Evolutionary conservation across 2,888 invertebrate species (phyloP), one percentile per base, ranked within the genome.

Genomic region (Elysia crispata): DNA sequence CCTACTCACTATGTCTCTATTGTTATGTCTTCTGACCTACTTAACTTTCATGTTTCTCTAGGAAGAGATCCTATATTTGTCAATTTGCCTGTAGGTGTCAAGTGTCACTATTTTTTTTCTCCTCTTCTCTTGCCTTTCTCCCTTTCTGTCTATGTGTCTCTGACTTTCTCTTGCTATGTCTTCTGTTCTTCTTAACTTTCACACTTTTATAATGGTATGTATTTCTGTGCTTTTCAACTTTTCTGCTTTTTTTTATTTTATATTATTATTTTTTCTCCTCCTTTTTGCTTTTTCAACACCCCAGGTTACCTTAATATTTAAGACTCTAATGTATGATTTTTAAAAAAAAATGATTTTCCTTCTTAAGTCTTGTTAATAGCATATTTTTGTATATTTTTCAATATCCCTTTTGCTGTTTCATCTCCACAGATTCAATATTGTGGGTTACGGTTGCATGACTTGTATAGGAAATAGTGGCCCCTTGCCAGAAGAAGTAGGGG

Each of bases 361-460:
- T n/a, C n/a, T n/a, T n/a, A n/a, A n/a, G n/a, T n/a, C n/a, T n/a
- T n/a, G n/a, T n/a, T n/a, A n/a, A n/a, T 11, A 23, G 18, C 64
- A 11, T 66, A 13, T 28, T 5, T 5, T 66, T 25, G 18, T 28
- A 6, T 66, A 11, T 66, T 6, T 28, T 6, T 18, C 23, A 15
- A 1, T 66, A 6, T 30, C 30, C 30, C 23, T 66, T 13, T 28
- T 13, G 8, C 67, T 41, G 5, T 11, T 41, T 6, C 41, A 41
- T 64, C 28, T 28, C 25, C 25, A n/a, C 13, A 93, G 93, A 11
- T 99, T 99, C 91, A 95, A 97, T 91, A 95, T 97, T 72, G 98
- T 98, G 0, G 99, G 99, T n/a, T 99, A 98, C 90, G 99, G 99
- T 0, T 99, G 99, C 92, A 99, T 98, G 98, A 99, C 99, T 0